phyloP scores from a whole-genome alignment of 2,888 invertebrate genomes.

The Unio pictorum region DNA sequence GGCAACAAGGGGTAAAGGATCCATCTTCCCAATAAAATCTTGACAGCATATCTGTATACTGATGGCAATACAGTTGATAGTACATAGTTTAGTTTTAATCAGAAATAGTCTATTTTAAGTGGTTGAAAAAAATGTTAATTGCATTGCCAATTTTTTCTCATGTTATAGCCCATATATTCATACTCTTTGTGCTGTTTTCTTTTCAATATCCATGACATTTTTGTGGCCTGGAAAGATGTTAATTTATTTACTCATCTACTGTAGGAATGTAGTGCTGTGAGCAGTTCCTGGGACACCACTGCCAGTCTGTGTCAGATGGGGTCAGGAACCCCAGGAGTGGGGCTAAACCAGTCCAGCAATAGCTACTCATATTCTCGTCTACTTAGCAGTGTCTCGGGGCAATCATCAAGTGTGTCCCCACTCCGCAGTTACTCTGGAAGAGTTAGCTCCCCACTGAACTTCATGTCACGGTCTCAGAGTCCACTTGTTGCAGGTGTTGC shows the following conservation, averaged over 20 bases:
- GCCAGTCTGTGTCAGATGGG: conserved; percentile 50
- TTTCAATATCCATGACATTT: too few relatives aligned
- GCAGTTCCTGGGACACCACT: conserved; percentile 41
- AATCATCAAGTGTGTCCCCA: conserved; percentile 66
- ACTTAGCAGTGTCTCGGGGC: conserved; percentile 60
- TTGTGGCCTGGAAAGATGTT: neutral
- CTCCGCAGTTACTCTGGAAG: conserved; percentile 60
- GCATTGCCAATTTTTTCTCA: too few relatives aligned
- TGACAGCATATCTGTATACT: too few relatives aligned
- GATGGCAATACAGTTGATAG: too few relatives aligned
- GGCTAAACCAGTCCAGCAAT: conserved; percentile 48
- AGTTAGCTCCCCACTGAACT: conserved; percentile 61
- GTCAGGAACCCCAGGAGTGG: conserved; percentile 39
- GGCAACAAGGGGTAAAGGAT: too few relatives aligned
- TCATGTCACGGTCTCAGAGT: conserved; percentile 40
- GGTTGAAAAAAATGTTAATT: too few relatives aligned
- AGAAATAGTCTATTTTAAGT: too few relatives aligned
- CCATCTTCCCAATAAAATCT: too few relatives aligned
- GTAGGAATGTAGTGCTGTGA: conserved; percentile 49
- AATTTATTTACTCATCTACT: conserved; percentile 1
- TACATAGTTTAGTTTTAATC: too few relatives aligned
- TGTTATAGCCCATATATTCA: too few relatives aligned
- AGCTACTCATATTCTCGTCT: conserved; percentile 50
- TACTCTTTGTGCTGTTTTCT: too few relatives aligned
- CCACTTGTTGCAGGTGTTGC: conserved; percentile 20